Base-by-base conservation (phyloP, 2,888 invertebrate genomes). In the Phortica okadai region DNA sequence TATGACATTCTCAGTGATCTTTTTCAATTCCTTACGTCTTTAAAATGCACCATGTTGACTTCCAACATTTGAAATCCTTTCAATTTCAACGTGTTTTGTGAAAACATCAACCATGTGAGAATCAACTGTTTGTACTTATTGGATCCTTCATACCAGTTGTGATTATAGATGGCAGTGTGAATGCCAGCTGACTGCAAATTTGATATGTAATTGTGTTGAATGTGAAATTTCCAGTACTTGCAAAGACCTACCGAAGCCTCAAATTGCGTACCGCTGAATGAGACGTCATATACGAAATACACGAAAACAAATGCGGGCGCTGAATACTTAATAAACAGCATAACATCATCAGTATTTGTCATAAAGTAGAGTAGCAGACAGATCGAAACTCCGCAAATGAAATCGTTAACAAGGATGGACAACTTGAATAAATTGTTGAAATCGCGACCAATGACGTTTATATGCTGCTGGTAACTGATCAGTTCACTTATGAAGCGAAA, bases 31-130 rank as follows among this genome's bases (percentile, higher is more conserved):
- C 82, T 76, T 76, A 33, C 56, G n/a, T 14, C 76, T 14, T 77
- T 56, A 74, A 80, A 80, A 73, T 80, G 78, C 6, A 74, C 69
- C 80, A 80, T 80, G 74, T 80, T 77, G 10, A 80, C 77, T 33
- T 54, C 74, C 64, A 80, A 80, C 16, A 80, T 62, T 58, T 80
- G 76, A 41, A 66, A 80, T 25, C 76, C 78, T 25, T 74, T 75
- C 25, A 80, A 44, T 10, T 74, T 58, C 10, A 74, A 70, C 6
- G 80, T 69, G 58, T 78, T 74, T 33, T 77, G 73, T 2, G 76
- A 69, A 10, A 74, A 74, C 25, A 74, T 74, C 59, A 78, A 6
- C 25, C 77, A 58, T 64, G 74, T 54, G 6, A n/a, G 8, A 1
- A 76, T 41, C 2, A 78, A 70, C 66, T 77, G 74, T 0, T 78